These are phyloP conservation scores for Phylloscopus whistleri DNA, from an alignment of 2,113 vertebrate species.

Conservation along the genomic window DNA sequence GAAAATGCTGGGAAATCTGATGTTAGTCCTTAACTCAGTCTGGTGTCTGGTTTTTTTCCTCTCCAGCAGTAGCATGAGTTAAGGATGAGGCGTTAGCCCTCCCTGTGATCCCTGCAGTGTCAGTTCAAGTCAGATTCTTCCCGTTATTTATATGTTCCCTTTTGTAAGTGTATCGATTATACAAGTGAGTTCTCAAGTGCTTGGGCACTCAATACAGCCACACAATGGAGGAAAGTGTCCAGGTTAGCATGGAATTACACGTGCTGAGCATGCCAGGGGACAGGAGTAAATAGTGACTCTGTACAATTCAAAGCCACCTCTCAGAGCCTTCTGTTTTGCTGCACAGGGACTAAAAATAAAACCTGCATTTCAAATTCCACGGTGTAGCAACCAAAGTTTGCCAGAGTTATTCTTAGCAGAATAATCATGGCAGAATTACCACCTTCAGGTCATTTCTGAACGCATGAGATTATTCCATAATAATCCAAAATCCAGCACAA, in stretches of 20 bases:
- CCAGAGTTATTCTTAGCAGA: neutral
- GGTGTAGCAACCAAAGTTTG: neutral
- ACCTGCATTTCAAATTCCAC: neutral
- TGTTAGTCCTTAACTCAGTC: neutral
- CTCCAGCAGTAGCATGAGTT: neutral
- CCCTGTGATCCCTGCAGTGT: neutral
- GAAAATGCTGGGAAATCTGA: neutral
- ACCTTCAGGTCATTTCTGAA: conserved; percentile 13
- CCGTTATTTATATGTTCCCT: neutral
- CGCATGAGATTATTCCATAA: neutral
- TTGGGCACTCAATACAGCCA: neutral
- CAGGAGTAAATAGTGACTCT: neutral
- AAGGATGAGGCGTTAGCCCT: neutral
- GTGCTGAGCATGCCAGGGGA: neutral
- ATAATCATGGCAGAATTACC: conserved; percentile 17
- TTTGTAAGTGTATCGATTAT: neutral
- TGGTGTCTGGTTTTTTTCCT: neutral
- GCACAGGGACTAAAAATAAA: neutral
- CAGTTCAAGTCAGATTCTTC: conserved; percentile 37
- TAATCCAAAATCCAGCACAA: neutral
- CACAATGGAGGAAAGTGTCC: neutral
- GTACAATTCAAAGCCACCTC: neutral
- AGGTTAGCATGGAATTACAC: neutral
- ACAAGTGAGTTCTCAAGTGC: conserved; percentile 12
- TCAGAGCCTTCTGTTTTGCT: neutral